phyloP scores from a whole-genome alignment of 2,888 invertebrate genomes.

The Synanthedon formicaeformis region DNA sequence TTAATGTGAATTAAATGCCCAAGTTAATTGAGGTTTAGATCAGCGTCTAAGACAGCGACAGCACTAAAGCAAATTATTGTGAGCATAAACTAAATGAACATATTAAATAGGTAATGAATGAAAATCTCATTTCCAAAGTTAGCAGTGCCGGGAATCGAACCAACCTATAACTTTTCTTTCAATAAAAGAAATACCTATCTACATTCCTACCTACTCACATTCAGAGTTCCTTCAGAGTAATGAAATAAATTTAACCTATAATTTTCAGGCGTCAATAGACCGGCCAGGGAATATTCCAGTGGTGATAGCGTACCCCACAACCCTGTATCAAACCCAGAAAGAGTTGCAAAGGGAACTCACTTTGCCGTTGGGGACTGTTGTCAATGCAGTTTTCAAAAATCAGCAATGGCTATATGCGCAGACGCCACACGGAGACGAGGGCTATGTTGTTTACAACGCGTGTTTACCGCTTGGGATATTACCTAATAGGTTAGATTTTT shows the following conservation, averaged over 20 bases:
- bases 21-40: too few species aligned
- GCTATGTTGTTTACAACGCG: slow-evolving; percentile 81
- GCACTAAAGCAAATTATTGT: too few species aligned
- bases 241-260: not conserved
- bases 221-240: not conserved
- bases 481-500: slow-evolving; percentile 54
- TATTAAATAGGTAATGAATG: too few species aligned
- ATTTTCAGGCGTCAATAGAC: slow-evolving; percentile 77
- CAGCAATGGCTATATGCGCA: slow-evolving; percentile 88
- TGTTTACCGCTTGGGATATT: slow-evolving; percentile 83
- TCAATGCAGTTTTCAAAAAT: slow-evolving; percentile 88
- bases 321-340: slow-evolving; percentile 78
- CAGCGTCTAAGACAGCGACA: too few species aligned
- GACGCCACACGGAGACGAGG: slow-evolving; percentile 87
- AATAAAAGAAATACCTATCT: too few species aligned
- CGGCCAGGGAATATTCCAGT: slow-evolving; percentile 89
- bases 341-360: slow-evolving; percentile 77
- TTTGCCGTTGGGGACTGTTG: slow-evolving; percentile 84
- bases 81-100: too few species aligned
- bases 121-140: too few species aligned
- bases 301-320: slow-evolving; percentile 80
- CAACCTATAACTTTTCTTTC: too few species aligned
- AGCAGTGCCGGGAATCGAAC: too few species aligned
- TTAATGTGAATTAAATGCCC: too few species aligned
- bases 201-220: too few species aligned